phyloP scores from a whole-genome alignment of 2,113 vertebrate species.

The Bambusicola thoracicus region DNA sequence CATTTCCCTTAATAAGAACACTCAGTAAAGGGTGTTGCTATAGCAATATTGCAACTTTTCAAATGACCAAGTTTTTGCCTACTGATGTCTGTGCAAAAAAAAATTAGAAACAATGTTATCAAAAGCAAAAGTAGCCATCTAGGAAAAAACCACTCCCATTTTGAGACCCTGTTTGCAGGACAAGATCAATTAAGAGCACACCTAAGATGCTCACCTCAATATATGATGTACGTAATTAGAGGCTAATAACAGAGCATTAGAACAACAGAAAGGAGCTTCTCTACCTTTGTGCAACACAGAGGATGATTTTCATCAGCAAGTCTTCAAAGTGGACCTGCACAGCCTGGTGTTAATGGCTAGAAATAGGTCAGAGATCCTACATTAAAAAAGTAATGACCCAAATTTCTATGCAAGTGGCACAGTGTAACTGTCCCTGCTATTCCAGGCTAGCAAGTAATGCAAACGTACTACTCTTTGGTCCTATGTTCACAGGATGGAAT shows the following conservation, averaged over 20 bases:
- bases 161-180: not conserved
- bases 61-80: conserved; percentile 3
- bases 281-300: not conserved
- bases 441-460: not conserved
- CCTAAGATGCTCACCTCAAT: not conserved
- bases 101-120: not conserved
- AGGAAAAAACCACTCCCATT: not conserved
- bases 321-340: not conserved
- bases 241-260: not conserved
- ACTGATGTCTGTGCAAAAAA: not conserved
- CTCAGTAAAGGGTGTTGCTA: conserved; percentile 54
- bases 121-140: not conserved
- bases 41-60: conserved; percentile 59
- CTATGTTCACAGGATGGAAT: not conserved
- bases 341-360: not conserved
- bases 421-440: not conserved
- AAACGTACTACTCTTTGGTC: not conserved
- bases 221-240: not conserved
- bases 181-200: not conserved
- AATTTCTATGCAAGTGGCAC: not conserved
- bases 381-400: conserved; percentile 11
- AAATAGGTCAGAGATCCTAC: conserved; percentile 43
- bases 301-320: not conserved
- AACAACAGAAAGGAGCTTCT: not conserved
- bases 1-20: conserved; percentile 43